Percentiles rank a stretch among this genome's conserved stretches.
phyloP scores from a whole-genome alignment of 1,140 invertebrate species.

The Hylaeus volcanicus region DNA sequence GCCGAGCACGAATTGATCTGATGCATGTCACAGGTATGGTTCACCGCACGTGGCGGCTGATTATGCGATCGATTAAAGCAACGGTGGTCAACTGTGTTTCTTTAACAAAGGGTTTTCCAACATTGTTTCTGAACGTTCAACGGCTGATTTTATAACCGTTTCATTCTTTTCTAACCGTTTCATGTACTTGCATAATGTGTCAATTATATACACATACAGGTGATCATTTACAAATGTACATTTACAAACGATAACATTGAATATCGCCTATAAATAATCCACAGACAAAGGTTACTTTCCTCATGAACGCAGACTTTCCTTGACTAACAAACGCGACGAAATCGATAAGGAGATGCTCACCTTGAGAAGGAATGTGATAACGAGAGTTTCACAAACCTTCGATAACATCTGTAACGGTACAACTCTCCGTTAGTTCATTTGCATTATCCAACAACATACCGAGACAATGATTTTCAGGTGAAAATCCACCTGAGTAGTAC shows the following conservation, averaged over 20 bases:
- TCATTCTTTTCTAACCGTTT: not conserved
- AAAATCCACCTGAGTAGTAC: not conserved
- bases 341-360: conserved; percentile 40
- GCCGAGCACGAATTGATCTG: conserved; percentile 9
- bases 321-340: conserved; percentile 17
- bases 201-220: conserved; percentile 7
- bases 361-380: conserved; percentile 40
- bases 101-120: not conserved
- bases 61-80: conserved; percentile 8
- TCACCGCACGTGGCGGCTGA: not conserved
- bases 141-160: not conserved
- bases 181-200: not conserved
- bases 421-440: conserved; percentile 17
- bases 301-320: conserved; percentile 3
- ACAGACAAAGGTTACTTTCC: not conserved
- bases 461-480: not conserved
- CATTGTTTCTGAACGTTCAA: not conserved
- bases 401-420: conserved; percentile 35
- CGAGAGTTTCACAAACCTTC: not conserved
- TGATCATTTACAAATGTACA: conserved; percentile 19
- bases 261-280: conserved; percentile 7
- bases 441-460: not conserved
- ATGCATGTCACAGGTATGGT: conserved; percentile 33
- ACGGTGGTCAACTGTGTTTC: not conserved
- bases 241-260: not conserved